phyloP scores from a whole-genome alignment of 2,888 invertebrate genomes.

The Ypsolopha sequella region DNA sequence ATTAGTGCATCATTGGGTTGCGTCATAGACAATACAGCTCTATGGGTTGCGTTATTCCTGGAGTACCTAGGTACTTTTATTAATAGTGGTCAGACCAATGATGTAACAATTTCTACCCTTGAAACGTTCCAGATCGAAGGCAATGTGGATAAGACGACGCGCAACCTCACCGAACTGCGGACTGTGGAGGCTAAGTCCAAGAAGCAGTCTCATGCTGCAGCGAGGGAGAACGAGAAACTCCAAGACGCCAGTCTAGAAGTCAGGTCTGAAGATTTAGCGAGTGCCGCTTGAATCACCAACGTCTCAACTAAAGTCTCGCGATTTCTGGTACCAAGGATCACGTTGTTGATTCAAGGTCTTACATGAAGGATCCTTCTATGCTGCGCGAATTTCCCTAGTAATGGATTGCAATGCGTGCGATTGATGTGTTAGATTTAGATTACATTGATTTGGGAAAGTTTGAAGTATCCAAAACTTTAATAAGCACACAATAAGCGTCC shows the following conservation, averaged over 20 bases:
- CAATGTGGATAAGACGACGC: conserved; percentile 87
- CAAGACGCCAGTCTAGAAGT: conserved; percentile 77
- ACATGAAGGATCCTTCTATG: background rate
- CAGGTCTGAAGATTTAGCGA: conserved; percentile 29
- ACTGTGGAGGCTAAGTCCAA: conserved; percentile 90
- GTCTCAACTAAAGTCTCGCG: too few relatives aligned
- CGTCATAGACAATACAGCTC: too few relatives aligned
- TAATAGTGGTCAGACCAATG: too few relatives aligned
- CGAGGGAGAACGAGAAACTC: conserved; percentile 91
- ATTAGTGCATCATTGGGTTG: background rate
- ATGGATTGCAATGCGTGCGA: too few relatives aligned
- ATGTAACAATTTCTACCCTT: background rate
- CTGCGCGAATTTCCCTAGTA: background rate
- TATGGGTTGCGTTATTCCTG: background rate
- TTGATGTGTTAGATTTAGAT: too few relatives aligned
- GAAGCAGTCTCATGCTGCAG: conserved; percentile 87
- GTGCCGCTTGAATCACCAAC: too few relatives aligned
- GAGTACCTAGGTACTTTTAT: background rate
- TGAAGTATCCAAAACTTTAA: too few relatives aligned
- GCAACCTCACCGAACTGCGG: conserved; percentile 86
- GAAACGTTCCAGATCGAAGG: conserved; percentile 71
- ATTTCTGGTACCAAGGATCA: background rate
- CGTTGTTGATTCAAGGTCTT: background rate
- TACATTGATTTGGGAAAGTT: too few relatives aligned
- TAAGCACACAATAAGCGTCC: too few relatives aligned